Percentiles rank a stretch among this genome's conserved stretches.
phyloP scores from a whole-genome alignment of 92 coral and sea anemone genomes.

The Nematostella vectensis region DNA sequence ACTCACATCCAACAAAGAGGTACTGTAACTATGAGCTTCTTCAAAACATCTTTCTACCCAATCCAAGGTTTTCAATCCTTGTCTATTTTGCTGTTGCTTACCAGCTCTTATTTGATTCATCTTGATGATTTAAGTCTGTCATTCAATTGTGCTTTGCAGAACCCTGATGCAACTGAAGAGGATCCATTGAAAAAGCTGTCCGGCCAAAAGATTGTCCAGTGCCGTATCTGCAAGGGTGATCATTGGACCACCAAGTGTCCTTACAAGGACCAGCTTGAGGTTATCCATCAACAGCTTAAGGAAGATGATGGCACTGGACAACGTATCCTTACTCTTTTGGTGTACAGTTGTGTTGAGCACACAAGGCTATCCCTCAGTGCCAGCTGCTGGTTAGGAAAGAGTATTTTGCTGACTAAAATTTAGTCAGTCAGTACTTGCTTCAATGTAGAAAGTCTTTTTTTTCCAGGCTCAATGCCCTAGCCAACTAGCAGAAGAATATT shows the following conservation, averaged over 20 bases:
- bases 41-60: too few species aligned
- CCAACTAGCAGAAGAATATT: too few species aligned
- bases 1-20: constrained; percentile 78
- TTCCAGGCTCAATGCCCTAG: too few species aligned
- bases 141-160: too few species aligned
- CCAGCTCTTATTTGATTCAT: neutral
- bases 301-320: constrained; percentile 63
- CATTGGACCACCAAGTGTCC: constrained; percentile 99
- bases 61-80: neutral
- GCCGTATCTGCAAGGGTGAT: constrained; percentile 99
- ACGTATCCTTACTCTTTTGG: constrained; percentile 46
- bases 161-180: constrained; percentile 61
- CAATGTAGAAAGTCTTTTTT: too few species aligned
- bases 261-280: constrained; percentile 94
- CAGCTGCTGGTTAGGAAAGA: too few species aligned
- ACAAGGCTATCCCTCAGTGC: too few species aligned
- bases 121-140: too few species aligned
- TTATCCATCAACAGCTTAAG: constrained; percentile 76
- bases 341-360: too few species aligned
- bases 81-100: neutral
- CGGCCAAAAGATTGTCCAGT: constrained; percentile 81
- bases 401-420: too few species aligned
- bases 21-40: too few species aligned
- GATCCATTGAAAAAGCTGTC: constrained; percentile 74
- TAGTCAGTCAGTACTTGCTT: too few species aligned